Evolutionary conservation across 2,888 invertebrate species (phyloP), one percentile per base, ranked within the genome.

Genomic region (Xestia ashworthii): DNA sequence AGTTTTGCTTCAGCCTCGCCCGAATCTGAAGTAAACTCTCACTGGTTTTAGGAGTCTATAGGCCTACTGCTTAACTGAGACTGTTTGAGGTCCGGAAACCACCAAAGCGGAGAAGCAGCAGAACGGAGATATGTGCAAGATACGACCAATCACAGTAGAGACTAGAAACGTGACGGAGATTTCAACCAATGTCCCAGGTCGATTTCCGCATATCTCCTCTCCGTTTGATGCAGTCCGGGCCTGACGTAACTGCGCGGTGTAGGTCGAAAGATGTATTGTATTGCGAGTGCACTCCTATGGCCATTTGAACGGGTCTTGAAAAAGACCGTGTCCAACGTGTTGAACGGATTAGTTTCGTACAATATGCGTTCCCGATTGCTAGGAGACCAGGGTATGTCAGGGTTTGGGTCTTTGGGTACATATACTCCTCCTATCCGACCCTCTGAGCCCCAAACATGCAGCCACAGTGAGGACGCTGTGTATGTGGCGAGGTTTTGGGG

Each of bases 1-100:
- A 74, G 25, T 50, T 71, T 74, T 38, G 41, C 48, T 22, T 74
- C 71, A 22, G 48, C 41, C 60, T 60, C 14, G 11, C 22, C 22
- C 1, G 60, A 62, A 38, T 60, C 74, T 71, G n/a, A 25, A 71
- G 0, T n/a, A 50, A 50, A 46, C 14, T 19, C 1, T 5, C 14
- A 53, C 25, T 32, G 25, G 1, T 22, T 71, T 60, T 25, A 1
- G 1, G 32, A 19, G 19, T 9, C 19, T 60, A 19, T 32, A 32
- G 25, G 9, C 19, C 8, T 32, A 60, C 19, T 19, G 38, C 32
- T 62, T 62, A 38, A 62, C 19, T 60, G 32, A 32, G 60, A 58
- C 14, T 25, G 16, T 32, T 8, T 16, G 25, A 58, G 8, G 16
- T 12, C 53, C 53, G 11, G 22, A 55, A 1, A n/a, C 53, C 4